Evolutionary conservation across 2,797 vertebrate genomes (phyloP).

Genomic region (Zenarchopterus dispar): DNA sequence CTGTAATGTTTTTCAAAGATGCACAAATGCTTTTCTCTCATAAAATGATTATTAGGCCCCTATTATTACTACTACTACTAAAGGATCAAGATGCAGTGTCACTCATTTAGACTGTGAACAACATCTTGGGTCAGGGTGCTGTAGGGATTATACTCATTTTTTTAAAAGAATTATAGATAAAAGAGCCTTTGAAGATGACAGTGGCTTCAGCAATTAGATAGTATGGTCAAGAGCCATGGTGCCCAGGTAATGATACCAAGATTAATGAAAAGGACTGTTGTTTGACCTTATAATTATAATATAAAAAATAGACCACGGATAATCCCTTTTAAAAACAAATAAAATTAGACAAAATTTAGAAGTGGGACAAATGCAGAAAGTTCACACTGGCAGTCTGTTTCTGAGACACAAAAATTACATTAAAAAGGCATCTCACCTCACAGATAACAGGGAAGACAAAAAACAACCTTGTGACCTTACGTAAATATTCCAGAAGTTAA

Average conservation of each 20-base stretch:
- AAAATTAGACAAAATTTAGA: slow-evolving; percentile 3
- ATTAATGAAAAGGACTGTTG: slow-evolving; percentile 21
- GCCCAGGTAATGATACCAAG: slow-evolving; percentile 12
- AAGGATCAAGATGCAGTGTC: slow-evolving; percentile 40
- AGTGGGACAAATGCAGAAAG: slow-evolving; percentile 52
- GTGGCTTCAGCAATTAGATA: slow-evolving; percentile 31
- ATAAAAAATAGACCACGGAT: slow-evolving; percentile 18
- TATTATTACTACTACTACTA: slow-evolving; percentile 24
- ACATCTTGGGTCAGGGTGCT: slow-evolving; percentile 37
- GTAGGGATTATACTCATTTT: slow-evolving; percentile 30
- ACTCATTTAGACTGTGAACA: slow-evolving; percentile 56
- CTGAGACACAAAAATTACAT: slow-evolving; percentile 67
- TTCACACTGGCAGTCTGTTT: slow-evolving; percentile 58
- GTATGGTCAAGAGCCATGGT: slow-evolving; percentile 8
- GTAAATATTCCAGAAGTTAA: slow-evolving; percentile 36
- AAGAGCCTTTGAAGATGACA: slow-evolving; percentile 22
- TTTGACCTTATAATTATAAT: slow-evolving; percentile 17
- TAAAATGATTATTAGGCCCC: slow-evolving; percentile 58
- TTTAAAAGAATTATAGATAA: slow-evolving; percentile 49
- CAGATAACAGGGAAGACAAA: slow-evolving; percentile 58
- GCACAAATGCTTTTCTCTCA: slow-evolving; percentile 41
- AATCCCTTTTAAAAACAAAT: slow-evolving; percentile 17
- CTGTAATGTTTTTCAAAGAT: slow-evolving; percentile 58
- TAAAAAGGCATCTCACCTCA: slow-evolving; percentile 65
- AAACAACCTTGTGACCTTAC: slow-evolving; percentile 60